Evolutionary conservation across 1,140 invertebrate genomes (phyloP), one percentile per base, ranked within the genome.

Genomic region (Cheumatopsyche charites): DNA sequence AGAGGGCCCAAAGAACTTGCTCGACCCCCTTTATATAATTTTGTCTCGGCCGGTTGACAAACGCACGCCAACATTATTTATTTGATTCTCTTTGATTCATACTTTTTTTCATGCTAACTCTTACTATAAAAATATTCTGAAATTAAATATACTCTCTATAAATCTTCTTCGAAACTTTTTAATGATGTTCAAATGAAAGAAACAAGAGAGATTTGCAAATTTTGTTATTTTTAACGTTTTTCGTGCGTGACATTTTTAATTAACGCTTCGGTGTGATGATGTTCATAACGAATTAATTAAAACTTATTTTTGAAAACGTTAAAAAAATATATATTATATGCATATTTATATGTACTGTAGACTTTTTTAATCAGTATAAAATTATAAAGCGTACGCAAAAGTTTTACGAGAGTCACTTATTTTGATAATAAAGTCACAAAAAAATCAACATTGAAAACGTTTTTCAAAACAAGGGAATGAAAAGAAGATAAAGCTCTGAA

Each of bases 11-110:
- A 80, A 66, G 79, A 77, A 62, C 83, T 76, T 36, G 83, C 81
- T 75, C 82, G 79, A 75, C 82, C 82, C 75, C 83, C 83, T 79
- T 82, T 83, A 76, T 82, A 83, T 75, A 85, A 78, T 19, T 81
- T 82, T 61, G 82, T 84, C 76, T 88, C 87, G 69, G 83, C 82
- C 65, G 86, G 86, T 79, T 88, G 87, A 79, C 86, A 88, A 73
- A 88, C 87, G 81, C 87, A 88, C 76, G 86, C 86, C 82, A 88
- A 80, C 87, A 88, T 88, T 65, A 66, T 80, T 71, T 17, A 17
- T 52, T 70, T 61, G 13, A 1, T 6, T 26, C 0, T 62, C 13
- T 63, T 42, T 4, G 21, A 21, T n/a, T 15, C 17, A 15, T 43
- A 47, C 65, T 47, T 26, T 42, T 45, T 36, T 45, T 7, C 36